These are phyloP conservation scores for Oligia fasciuncula DNA, from an alignment of 2,888 invertebrate genomes.

Conservation along the genomic window DNA sequence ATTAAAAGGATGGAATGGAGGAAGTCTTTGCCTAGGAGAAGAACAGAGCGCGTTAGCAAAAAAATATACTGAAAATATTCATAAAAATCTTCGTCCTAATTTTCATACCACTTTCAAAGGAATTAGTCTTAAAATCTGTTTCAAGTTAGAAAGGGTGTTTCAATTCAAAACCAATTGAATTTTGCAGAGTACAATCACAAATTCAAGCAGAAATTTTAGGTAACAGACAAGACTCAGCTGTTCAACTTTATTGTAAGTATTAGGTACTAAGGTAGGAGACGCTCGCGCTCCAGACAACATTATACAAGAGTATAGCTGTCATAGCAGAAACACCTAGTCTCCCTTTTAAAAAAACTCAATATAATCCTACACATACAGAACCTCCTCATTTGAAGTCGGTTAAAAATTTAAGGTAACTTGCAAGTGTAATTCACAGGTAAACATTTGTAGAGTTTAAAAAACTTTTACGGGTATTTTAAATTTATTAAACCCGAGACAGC, in stretches of 20 bases:
- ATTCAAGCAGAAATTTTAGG: slow-evolving; percentile 16
- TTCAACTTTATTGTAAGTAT: slow-evolving; percentile 10
- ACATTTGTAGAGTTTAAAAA: background rate
- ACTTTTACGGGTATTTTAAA: background rate
- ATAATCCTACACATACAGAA: background rate
- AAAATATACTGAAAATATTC: background rate
- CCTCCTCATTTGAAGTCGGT: background rate
- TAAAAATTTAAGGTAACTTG: background rate
- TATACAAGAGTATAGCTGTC: background rate
- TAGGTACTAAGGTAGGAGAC: background rate
- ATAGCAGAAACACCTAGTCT: background rate
- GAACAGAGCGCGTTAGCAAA: background rate
- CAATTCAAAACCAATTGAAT: background rate
- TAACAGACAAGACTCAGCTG: background rate
- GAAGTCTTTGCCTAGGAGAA: background rate
- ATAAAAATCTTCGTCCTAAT: background rate
- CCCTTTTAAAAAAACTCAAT: background rate
- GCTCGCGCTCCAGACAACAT: background rate
- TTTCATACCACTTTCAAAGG: no score
- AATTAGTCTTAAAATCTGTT: no score
- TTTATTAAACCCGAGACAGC: background rate
- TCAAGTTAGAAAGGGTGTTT: no score
- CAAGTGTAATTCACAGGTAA: background rate
- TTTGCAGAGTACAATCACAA: background rate
- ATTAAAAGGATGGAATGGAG: background rate